phyloP scores from a whole-genome alignment of 2,113 vertebrate species.

The Salminus brasiliensis region DNA sequence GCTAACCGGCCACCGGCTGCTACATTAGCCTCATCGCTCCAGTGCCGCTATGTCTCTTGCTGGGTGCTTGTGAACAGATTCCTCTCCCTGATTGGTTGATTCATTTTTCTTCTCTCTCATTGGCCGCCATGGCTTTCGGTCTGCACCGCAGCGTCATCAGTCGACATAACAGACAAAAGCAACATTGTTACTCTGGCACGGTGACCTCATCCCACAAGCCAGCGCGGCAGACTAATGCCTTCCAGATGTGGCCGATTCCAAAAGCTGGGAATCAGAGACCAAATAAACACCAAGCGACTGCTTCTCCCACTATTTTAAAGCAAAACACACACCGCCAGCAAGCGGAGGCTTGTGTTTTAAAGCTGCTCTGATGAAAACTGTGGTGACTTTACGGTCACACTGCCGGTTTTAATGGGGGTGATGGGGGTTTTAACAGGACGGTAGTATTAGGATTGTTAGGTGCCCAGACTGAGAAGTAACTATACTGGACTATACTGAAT shows the following conservation, averaged over 20 bases:
- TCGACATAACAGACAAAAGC: conserved; percentile 57
- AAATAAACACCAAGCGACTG: conserved; percentile 44
- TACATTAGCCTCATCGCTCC: background rate
- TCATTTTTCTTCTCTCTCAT: conserved; percentile 38
- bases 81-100: conserved; percentile 1
- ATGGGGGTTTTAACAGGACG: background rate
- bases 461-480: background rate
- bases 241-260: conserved; percentile 69
- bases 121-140: conserved; percentile 33
- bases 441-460: background rate
- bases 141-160: conserved; percentile 49
- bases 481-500: conserved; percentile 16
- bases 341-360: conserved; percentile 22
- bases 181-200: conserved; percentile 54
- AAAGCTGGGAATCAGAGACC: conserved; percentile 47
- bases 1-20: background rate
- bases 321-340: conserved; percentile 26
- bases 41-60: background rate
- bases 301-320: conserved; percentile 37
- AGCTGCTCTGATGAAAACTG: conserved; percentile 9
- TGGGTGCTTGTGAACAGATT: background rate
- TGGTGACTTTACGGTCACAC: background rate
- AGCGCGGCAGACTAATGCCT: conserved; percentile 63
- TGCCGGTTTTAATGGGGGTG: conserved; percentile 9
- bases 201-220: conserved; percentile 67